Evolutionary conservation across 2,797 vertebrate genomes (phyloP).

Genomic region (Poliocrania exsul): DNA sequence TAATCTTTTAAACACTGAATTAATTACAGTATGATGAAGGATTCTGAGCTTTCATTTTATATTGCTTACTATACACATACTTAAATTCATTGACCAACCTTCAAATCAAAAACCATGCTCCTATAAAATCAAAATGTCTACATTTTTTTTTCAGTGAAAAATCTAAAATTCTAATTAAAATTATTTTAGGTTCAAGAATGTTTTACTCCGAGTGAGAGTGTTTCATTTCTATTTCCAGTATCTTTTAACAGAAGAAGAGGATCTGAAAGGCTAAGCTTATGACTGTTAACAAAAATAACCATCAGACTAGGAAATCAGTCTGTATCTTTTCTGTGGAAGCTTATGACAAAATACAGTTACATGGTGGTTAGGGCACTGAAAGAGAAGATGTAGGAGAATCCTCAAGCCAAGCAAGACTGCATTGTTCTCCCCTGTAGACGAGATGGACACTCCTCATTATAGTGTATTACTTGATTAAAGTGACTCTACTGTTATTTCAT

Average conservation of each 20-base stretch:
- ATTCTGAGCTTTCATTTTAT: neutral
- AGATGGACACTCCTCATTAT: neutral
- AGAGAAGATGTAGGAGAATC: neutral
- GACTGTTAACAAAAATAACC: constrained; percentile 7
- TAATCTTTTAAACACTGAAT: neutral
- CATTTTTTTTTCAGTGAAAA: neutral
- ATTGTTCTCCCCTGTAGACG: neutral
- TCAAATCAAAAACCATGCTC: neutral
- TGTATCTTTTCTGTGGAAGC: neutral
- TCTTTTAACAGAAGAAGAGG: neutral
- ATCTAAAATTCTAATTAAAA: neutral
- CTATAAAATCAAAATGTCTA: neutral
- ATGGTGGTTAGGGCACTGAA: neutral
- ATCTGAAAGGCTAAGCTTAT: constrained; percentile 4
- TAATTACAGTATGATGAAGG: neutral
- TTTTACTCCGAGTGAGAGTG: neutral
- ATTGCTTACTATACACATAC: neutral
- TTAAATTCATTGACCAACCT: neutral
- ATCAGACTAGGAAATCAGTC: neutral
- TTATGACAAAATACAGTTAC: neutral
- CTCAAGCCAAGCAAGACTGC: neutral
- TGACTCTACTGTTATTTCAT: neutral
- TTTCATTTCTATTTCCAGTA: constrained; percentile 11
- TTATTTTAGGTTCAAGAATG: neutral
- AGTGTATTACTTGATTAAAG: neutral